Base-by-base conservation (phyloP, 2,797 vertebrate genomes). In the Centroberyx gerrardi region DNA sequence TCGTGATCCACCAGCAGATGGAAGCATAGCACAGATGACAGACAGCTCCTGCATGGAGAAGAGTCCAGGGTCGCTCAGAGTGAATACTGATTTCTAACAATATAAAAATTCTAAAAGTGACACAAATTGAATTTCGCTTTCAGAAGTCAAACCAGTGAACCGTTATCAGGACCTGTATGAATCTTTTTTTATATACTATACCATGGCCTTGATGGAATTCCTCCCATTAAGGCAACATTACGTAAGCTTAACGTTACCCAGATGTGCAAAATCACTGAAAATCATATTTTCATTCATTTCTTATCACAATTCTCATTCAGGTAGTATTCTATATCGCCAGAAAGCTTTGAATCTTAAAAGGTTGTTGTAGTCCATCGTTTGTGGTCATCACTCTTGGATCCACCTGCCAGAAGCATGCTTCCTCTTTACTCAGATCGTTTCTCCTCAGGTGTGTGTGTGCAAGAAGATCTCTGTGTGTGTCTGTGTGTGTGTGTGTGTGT, bases 1-100 rank as follows among this genome's bases (percentile, higher is more conserved):
- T 61, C 22, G 72, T 6, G 3, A 51, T 22, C 36, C 5, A 53
- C 84, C 92, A 92, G 83, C 89, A 93, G 92, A 66, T 86, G 89
- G 90, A 68, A 83, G 88, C 68, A 81, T 2, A 79, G 72, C 74
- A 83, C 80, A 69, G 42, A 58, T 3, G 27, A 38, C 18, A 54
- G 12, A 17, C 18, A 28, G 27, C 6, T 5, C 33, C 33, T 36
- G 5, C 27, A 52, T 15, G 6, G 36, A 1, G 3, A 9, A 38
- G 38, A n/a, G 18, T 10, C 6, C 2, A 56, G 1, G 14, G 2
- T 3, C 28, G 5, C 0, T 7, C 2, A 12, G 40, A 13, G 10
- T 42, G 40, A 13, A 42, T 12, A 13, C 12, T 12, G 12, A 14
- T 42, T 42, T 42, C 40, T 13, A 36, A 42, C 40, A 13, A 13